These are phyloP conservation scores for Hydrolagus affinis DNA, from an alignment of 2,113 vertebrate species.

Conservation along the genomic window DNA sequence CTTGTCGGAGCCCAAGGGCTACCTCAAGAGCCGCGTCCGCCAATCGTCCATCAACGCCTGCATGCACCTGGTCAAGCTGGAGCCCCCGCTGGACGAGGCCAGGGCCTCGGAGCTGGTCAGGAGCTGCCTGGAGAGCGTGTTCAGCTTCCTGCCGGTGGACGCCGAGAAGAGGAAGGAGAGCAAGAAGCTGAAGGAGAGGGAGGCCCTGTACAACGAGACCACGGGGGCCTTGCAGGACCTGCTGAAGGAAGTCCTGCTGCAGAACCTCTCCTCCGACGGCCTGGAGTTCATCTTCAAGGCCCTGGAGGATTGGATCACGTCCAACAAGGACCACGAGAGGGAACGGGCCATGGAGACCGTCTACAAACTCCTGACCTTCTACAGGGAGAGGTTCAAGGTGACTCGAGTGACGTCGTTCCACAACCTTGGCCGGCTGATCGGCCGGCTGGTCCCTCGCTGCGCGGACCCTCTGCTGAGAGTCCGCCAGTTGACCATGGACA, in stretches of 20 bases:
- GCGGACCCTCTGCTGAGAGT: conserved; percentile 54
- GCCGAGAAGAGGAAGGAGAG: conserved; percentile 49
- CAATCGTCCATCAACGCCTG: conserved; percentile 74
- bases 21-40: conserved; percentile 62
- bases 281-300: conserved; percentile 80
- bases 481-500: conserved; percentile 57
- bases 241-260: conserved; percentile 60
- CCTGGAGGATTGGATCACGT: conserved; percentile 73
- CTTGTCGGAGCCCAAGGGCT: conserved; percentile 62
- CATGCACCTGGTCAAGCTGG: conserved; percentile 65
- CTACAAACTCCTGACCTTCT: conserved; percentile 59
- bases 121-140: conserved; percentile 61
- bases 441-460: conserved; percentile 65
- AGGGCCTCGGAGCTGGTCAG: conserved; percentile 61
- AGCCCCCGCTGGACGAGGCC: conserved; percentile 64
- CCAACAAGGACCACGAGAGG: conserved; percentile 66
- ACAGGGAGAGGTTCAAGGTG: conserved; percentile 65
- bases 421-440: conserved; percentile 65
- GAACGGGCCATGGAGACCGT: conserved; percentile 60
- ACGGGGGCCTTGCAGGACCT: conserved; percentile 63
- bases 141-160: conserved; percentile 57
- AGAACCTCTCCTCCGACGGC: conserved; percentile 67
- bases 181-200: not conserved
- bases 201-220: conserved; percentile 69
- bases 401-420: conserved; percentile 61